A percentile compares a stretch with the other conserved stretches of the same genome.
phyloP scores from a whole-genome alignment of 2,113 vertebrate species.

The Suncus etruscus region DNA sequence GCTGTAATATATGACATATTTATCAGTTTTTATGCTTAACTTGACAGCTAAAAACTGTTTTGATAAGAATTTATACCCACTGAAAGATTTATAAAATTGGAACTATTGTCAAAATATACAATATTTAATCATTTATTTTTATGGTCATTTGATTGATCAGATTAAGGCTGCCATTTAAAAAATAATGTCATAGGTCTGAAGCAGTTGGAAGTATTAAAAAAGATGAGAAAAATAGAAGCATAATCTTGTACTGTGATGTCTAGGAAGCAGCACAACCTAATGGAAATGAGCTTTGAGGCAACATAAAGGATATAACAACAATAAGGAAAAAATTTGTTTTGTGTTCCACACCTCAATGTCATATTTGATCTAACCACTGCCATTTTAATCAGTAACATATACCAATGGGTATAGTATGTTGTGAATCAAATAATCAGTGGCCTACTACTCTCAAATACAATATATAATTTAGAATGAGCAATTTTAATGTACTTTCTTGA shows the following conservation, averaged over 20 bases:
- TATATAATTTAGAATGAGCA: neutral
- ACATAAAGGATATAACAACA: neutral
- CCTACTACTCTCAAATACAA: neutral
- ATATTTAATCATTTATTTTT: slow-evolving; percentile 16
- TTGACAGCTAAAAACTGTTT: slow-evolving; percentile 2
- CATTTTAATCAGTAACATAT: neutral
- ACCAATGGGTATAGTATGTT: neutral
- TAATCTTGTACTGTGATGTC: neutral
- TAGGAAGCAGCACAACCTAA: neutral
- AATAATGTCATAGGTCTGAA: slow-evolving; percentile 14
- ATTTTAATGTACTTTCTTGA: slow-evolving; percentile 20
- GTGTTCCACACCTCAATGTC: neutral
- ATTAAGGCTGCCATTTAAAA: slow-evolving; percentile 40
- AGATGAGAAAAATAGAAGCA: neutral
- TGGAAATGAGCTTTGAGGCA: neutral
- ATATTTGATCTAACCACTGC: neutral
- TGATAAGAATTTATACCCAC: neutral
- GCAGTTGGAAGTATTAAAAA: slow-evolving; percentile 26
- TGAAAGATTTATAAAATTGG: neutral
- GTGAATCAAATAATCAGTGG: neutral
- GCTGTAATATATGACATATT: neutral
- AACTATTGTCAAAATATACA: neutral
- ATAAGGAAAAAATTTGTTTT: slow-evolving; percentile 13
- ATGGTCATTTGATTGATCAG: neutral
- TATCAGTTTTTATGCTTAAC: neutral